Percentiles rank a stretch among this genome's conserved stretches.
These are phyloP conservation scores for Plectrocnemia conspersa DNA, from an alignment of 1,140 invertebrate species.

Conservation along the genomic window DNA sequence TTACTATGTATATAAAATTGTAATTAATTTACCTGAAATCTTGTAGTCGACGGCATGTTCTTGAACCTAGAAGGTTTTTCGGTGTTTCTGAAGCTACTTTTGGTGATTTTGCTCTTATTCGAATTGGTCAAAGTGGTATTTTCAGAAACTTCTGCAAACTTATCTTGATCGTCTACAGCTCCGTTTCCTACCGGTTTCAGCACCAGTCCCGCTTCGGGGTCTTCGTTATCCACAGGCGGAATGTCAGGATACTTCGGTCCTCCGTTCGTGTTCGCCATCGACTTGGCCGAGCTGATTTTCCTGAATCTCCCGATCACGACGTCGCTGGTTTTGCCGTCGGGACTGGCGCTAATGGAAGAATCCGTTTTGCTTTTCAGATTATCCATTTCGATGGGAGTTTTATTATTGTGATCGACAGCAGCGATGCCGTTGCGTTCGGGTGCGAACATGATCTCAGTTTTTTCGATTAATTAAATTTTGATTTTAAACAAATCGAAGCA, in stretches of 20 bases:
- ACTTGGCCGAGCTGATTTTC: conserved; percentile 51
- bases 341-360: neutral
- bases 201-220: conserved; percentile 44
- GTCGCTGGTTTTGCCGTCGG: conserved; percentile 44
- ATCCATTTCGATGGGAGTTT: conserved; percentile 10
- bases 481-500: no score
- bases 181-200: conserved; percentile 38
- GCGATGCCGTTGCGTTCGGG: no score
- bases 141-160: conserved; percentile 32
- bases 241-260: conserved; percentile 46
- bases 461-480: no score
- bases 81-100: conserved; percentile 57
- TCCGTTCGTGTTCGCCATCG: conserved; percentile 51
- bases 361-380: neutral
- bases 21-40: conserved; percentile 55
- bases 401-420: no score
- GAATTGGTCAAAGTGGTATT: conserved; percentile 36
- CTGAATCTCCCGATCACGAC: conserved; percentile 50
- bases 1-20: no score
- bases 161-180: conserved; percentile 34
- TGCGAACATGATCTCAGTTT: no score
- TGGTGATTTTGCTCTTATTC: conserved; percentile 41
- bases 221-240: conserved; percentile 36
- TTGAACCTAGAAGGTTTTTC: conserved; percentile 57
- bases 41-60: conserved; percentile 54